Conservation (phyloP, 2,113 vertebrate genomes). For the Bos javanicus region DNA sequence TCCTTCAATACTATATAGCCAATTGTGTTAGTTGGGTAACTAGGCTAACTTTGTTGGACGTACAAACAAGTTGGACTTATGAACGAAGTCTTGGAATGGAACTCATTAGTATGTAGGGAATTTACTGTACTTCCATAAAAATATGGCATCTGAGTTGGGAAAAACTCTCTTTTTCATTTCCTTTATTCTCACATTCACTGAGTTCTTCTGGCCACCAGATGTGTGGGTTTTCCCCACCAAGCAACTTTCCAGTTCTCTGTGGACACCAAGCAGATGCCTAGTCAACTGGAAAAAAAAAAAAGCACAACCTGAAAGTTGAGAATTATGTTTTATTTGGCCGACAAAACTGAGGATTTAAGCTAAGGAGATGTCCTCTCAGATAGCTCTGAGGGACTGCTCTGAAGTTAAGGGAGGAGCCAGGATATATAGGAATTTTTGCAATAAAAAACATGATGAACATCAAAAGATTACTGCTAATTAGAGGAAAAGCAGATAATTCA, state of each 20-base stretch:
- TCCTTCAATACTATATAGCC: neutral
- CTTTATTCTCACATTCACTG: neutral
- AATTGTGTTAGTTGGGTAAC: neutral
- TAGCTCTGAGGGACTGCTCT: neutral
- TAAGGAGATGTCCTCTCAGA: neutral
- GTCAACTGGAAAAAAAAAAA: neutral
- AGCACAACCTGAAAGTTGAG: neutral
- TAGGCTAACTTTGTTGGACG: neutral
- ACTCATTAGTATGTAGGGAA: rapidly evolving
- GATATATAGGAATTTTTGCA: neutral
- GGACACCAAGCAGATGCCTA: neutral
- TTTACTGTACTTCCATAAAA: neutral
- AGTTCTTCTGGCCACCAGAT: neutral
- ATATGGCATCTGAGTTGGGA: neutral
- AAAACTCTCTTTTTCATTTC: rapidly evolving
- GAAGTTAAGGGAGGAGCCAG: neutral
- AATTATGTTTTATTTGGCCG: neutral
- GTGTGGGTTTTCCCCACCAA: neutral
- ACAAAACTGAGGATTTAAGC: neutral
- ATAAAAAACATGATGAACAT: neutral
- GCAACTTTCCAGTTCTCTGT: neutral
- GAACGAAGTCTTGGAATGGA: neutral
- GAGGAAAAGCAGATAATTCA: neutral
- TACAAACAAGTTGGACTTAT: neutral
- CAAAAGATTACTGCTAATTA: neutral